A percentile compares a stretch with the other conserved stretches of the same genome.
Evolutionary conservation across 1,140 invertebrate genomes (phyloP).

Genomic region (Drosophila aff.): DNA sequence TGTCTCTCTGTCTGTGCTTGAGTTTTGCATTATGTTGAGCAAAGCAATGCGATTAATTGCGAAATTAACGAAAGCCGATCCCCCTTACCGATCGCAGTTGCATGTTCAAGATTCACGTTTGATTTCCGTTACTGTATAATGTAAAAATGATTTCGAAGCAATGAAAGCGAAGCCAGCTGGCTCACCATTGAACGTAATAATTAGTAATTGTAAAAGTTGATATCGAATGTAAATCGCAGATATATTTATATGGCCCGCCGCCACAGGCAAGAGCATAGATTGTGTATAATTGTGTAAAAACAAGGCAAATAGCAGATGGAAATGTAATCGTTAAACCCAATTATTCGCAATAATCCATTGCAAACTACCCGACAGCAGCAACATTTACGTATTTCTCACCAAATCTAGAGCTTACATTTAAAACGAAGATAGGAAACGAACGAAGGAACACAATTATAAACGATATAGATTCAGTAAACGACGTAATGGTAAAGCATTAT

Average conservation of each 20-base stretch:
- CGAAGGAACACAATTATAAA: constrained; percentile 49
- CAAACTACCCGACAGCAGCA: constrained; percentile 45
- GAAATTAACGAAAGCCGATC: constrained; percentile 21
- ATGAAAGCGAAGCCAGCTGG: constrained; percentile 24
- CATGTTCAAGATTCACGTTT: constrained; percentile 40
- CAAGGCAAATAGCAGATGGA: constrained; percentile 46
- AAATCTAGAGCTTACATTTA: constrained; percentile 79
- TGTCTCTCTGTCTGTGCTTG: constrained; percentile 40
- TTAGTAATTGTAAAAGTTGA: constrained; percentile 36
- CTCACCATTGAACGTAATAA: constrained; percentile 17
- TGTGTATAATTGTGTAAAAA: constrained; percentile 78
- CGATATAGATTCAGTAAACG: constrained; percentile 39
- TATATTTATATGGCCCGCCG: constrained; percentile 39
- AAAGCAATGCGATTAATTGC: constrained; percentile 45
- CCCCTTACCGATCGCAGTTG: constrained; percentile 16
- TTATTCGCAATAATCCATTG: constrained; percentile 46
- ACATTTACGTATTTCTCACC: constrained; percentile 76
- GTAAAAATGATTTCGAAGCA: constrained; percentile 43
- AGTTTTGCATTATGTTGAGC: constrained; percentile 49
- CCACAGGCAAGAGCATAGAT: constrained; percentile 39
- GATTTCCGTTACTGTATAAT: constrained; percentile 38
- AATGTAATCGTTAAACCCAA: constrained; percentile 62
- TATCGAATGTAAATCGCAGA: constrained; percentile 58
- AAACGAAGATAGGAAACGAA: constrained; percentile 21
- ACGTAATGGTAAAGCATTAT: constrained; percentile 55